Conservation (phyloP, 37 sponge, comb jelly and placozoan genomes). For the Ianthella basta region DNA sequence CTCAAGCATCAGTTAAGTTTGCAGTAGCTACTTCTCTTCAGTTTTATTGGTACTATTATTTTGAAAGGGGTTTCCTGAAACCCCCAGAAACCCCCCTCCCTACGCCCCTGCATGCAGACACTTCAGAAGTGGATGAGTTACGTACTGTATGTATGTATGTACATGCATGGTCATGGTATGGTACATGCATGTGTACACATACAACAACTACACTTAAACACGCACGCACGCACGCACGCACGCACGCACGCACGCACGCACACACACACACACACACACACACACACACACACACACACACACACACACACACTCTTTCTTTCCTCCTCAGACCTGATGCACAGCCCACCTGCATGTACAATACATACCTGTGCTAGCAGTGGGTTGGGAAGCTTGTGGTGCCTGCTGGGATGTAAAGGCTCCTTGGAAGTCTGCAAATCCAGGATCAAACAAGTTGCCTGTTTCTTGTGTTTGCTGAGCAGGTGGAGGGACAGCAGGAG, state of each 20-base stretch:
- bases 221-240: neutral
- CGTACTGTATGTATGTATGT: too few relatives aligned
- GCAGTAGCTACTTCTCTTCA: too few relatives aligned
- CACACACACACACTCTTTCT: neutral
- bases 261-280: constrained; percentile 1
- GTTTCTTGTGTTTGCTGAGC: constrained; percentile 17
- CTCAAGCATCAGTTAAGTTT: too few relatives aligned
- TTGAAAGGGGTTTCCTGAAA: too few relatives aligned
- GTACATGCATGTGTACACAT: too few relatives aligned
- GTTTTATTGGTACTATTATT: too few relatives aligned
- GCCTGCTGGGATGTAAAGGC: constrained; percentile 25
- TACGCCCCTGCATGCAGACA: too few relatives aligned
- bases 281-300: constrained; percentile 3
- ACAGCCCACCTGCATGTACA: constrained; percentile 35
- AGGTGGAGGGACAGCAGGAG: constrained; percentile 12
- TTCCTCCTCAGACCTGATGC: constrained; percentile 65
- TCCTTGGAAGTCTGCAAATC: constrained; percentile 55
- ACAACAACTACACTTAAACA: neutral
- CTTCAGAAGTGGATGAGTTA: too few relatives aligned
- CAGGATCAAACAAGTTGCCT: constrained; percentile 35
- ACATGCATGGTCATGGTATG: too few relatives aligned
- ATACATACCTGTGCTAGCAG: neutral
- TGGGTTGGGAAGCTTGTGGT: too few relatives aligned
- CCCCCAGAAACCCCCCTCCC: too few relatives aligned
- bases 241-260: neutral